Conservation (phyloP, 2,888 invertebrate genomes). For the Parnassius orleans region DNA sequence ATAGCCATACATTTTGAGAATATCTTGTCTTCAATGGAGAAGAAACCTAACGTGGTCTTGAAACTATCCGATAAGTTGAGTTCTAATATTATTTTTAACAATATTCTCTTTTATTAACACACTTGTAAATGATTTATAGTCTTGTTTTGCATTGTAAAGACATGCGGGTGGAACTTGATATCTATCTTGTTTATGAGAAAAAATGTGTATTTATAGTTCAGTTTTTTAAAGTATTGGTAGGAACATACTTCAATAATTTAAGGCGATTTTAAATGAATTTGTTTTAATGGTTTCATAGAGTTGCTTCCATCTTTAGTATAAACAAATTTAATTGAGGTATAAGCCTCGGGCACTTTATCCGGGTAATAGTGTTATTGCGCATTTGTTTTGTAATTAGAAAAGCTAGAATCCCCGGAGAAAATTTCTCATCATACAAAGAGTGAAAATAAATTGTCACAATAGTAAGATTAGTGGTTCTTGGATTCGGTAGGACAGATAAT, state of each 20-base stretch:
- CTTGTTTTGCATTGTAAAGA: constrained; percentile 18
- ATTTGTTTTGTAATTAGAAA: constrained; percentile 26
- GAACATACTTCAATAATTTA: not conserved
- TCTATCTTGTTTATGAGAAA: constrained; percentile 14
- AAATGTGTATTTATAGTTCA: constrained; percentile 2
- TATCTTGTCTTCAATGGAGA: not conserved
- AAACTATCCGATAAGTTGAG: constrained; percentile 5
- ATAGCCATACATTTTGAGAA: too few species aligned
- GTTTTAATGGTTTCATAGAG: not conserved
- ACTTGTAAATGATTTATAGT: constrained; percentile 11
- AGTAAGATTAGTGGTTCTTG: constrained; percentile 34
- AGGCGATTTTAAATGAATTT: constrained; percentile 2
- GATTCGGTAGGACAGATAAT: constrained; percentile 52
- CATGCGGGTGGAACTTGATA: constrained; percentile 11
- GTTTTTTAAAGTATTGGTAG: not conserved
- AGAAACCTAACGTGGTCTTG: constrained; percentile 1
- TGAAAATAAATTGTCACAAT: constrained; percentile 38
- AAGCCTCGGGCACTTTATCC: too few species aligned
- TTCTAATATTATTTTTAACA: constrained; percentile 15
- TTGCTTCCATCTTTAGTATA: not conserved
- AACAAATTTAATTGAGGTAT: too few species aligned
- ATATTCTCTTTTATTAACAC: constrained; percentile 12
- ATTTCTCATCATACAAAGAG: constrained; percentile 39
- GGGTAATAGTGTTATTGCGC: constrained; percentile 33
- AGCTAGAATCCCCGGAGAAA: constrained; percentile 35